Percentiles rank a stretch among this genome's conserved stretches.
phyloP scores from a whole-genome alignment of 2,797 vertebrate species.

The Glossophaga mutica region DNA sequence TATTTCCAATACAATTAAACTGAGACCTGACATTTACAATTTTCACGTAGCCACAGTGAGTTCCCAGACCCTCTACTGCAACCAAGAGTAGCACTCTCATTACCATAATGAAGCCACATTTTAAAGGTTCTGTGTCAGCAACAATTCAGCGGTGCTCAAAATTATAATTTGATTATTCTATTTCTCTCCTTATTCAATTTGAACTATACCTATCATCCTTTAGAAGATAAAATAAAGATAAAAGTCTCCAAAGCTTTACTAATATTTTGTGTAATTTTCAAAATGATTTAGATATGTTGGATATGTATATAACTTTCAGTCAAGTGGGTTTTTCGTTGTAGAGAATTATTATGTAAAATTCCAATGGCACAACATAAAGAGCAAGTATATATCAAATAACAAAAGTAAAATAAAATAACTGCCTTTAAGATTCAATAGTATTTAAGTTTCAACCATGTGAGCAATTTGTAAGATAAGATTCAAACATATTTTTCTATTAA shows the following conservation, averaged over 20 bases:
- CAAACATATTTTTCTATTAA: slow-evolving; percentile 61
- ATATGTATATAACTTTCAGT: slow-evolving; percentile 38
- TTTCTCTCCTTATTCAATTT: slow-evolving; percentile 11
- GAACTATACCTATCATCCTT: not conserved
- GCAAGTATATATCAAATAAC: slow-evolving; percentile 32
- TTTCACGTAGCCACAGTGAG: slow-evolving; percentile 33
- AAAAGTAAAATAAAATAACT: slow-evolving; percentile 32
- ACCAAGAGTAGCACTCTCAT: slow-evolving; percentile 13
- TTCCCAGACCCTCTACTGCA: slow-evolving; percentile 11
- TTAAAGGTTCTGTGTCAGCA: slow-evolving; percentile 12
- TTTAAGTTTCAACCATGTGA: slow-evolving; percentile 64
- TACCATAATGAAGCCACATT: slow-evolving; percentile 54
- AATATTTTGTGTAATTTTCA: not conserved
- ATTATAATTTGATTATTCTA: not conserved
- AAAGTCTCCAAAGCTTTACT: slow-evolving; percentile 39
- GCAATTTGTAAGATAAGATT: slow-evolving; percentile 61
- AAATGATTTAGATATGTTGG: slow-evolving; percentile 33
- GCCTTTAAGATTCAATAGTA: slow-evolving; percentile 31
- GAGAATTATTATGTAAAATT: slow-evolving; percentile 54
- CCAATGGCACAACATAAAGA: not conserved
- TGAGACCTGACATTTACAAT: slow-evolving; percentile 71
- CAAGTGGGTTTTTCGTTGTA: slow-evolving; percentile 9
- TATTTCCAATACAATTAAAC: slow-evolving; percentile 72
- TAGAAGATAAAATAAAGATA: not conserved
- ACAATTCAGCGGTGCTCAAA: not conserved